phyloP scores from a whole-genome alignment of 2,113 vertebrate genomes.

The Manacus vitellinus region DNA sequence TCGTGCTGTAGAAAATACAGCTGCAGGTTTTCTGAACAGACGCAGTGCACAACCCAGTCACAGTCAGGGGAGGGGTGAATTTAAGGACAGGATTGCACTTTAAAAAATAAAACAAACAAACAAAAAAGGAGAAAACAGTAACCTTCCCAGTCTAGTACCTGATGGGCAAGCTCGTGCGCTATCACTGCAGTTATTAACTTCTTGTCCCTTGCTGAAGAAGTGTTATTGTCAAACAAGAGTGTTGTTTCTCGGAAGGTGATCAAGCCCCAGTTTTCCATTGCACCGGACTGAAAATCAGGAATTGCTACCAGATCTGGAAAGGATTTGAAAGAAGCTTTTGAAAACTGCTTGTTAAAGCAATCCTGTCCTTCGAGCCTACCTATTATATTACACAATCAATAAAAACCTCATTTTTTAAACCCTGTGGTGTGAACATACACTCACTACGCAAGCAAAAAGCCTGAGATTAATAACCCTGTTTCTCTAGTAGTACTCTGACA shows the following conservation, averaged over 20 bases:
- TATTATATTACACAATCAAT: background rate
- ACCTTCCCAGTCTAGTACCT: constrained; percentile 76
- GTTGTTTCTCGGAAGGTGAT: constrained; percentile 89
- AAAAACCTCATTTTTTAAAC: background rate
- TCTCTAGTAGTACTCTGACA: background rate
- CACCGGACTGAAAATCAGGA: constrained; percentile 91
- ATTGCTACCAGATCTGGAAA: constrained; percentile 90
- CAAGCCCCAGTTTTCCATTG: constrained; percentile 98
- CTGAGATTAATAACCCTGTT: background rate
- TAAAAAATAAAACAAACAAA: background rate
- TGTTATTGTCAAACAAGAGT: constrained; percentile 78
- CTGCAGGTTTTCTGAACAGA: background rate
- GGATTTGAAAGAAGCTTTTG: background rate
- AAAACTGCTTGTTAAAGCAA: background rate
- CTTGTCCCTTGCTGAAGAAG: constrained; percentile 86
- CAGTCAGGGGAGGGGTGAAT: background rate
- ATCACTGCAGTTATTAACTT: constrained; percentile 88
- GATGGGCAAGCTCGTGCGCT: constrained; percentile 94
- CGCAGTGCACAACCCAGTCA: background rate
- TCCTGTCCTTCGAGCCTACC: background rate
- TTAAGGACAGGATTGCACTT: background rate
- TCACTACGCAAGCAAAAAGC: background rate
- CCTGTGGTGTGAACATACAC: background rate
- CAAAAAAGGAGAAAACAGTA: background rate
- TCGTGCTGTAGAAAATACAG: background rate